Evolutionary conservation across 2,888 invertebrate species (phyloP), one percentile per base, ranked within the genome.

Genomic region (Heliconius ismenius): DNA sequence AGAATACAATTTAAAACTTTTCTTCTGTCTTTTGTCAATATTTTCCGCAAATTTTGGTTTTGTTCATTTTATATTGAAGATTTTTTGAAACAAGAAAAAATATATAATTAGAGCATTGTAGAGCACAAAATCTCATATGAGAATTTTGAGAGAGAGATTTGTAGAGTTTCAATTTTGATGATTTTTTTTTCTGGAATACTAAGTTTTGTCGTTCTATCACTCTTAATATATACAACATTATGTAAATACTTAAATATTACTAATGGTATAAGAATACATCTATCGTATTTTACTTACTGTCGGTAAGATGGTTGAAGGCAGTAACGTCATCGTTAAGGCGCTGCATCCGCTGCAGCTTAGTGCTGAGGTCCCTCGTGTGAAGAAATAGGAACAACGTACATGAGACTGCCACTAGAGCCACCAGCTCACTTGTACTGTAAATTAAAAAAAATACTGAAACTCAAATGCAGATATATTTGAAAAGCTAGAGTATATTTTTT

Each of bases 371-470:
- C 83, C 97, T 94, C 73, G 97, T 98, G 94, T 98, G 98, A 81
- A 98, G 95, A 90, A 97, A 97, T 84, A 98, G 95, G 91, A 98
- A 97, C 85, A 98, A 93, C 2, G 97, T 97, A 84, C 97, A 97
- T 69, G 97, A 97, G 80, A 98, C 96, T 54, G 97, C 97, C 85
- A 97, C 94, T 81, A 98, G 92, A 26, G 98, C 97, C 83, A 98
- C 96, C 86, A 98, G 94, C 91, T 98, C 97, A 86, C 97, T 97
- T 76, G 97, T 97, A 90, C 98, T 98, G 95, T 0, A 90, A 90
- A 80, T 85, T 86, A 58, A 74, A 32, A 18, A 65, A 10, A 13
- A 39, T 7, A 39, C 11, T 36, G 6, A 36, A 39, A 65, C 7
- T 36, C 4, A 13, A 24, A 36, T 58, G 4, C n/a, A 15, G 9